phyloP scores from a whole-genome alignment of 2,888 invertebrate species.

The Rotaria macrura region DNA sequence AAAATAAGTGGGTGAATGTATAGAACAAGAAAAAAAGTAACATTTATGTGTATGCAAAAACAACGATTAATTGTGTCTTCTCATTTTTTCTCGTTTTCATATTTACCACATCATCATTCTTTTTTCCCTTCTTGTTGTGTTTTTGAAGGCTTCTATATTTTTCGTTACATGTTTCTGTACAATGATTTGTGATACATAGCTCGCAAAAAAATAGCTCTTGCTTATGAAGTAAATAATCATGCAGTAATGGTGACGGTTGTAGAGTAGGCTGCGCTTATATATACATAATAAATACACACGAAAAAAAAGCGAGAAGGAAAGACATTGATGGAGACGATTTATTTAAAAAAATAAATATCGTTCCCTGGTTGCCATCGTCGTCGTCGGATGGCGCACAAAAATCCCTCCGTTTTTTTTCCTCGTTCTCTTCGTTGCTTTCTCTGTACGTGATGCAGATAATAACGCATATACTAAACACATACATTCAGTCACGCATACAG shows the following conservation, averaged over 20 bases:
- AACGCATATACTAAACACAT: neutral
- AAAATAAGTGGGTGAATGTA: neutral
- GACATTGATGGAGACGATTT: neutral
- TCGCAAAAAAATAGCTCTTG: neutral
- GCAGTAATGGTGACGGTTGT: neutral
- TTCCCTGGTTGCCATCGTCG: neutral
- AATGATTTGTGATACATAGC: neutral
- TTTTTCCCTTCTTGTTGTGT: neutral
- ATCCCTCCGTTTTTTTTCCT: neutral
- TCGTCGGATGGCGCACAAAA: neutral
- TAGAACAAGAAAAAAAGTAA: neutral
- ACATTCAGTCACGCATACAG: neutral
- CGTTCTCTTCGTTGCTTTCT: neutral
- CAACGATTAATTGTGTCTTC: neutral
- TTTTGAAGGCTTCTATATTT: neutral
- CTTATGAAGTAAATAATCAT: neutral
- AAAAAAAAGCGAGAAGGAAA: neutral
- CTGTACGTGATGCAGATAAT: neutral
- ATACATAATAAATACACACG: neutral
- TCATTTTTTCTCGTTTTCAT: neutral
- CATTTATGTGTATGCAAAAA: neutral
- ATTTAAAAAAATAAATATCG: conserved; percentile 9
- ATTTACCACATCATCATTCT: neutral
- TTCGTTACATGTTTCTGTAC: neutral
- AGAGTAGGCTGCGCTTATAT: neutral